Conservation (phyloP, 2,888 invertebrate genomes). For the Galeopsomyia nigrocyanea region DNA sequence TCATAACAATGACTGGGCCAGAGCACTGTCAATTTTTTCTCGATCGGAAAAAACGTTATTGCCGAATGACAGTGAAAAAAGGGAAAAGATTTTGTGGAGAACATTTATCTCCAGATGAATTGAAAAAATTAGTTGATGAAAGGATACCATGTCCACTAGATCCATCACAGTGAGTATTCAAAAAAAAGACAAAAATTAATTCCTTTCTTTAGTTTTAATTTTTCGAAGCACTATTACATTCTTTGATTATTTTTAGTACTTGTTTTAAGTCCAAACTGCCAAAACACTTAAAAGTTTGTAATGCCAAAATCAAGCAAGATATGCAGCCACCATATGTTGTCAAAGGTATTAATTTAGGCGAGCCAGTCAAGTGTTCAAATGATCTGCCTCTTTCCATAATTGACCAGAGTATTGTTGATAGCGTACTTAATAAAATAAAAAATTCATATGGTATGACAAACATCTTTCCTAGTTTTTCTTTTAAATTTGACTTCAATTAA, state of each 20-base stretch:
- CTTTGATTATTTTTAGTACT: constrained; percentile 71
- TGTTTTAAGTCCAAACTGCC: constrained; percentile 77
- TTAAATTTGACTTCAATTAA: constrained; percentile 4
- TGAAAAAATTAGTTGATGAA: constrained; percentile 47
- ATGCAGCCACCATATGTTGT: constrained; percentile 72
- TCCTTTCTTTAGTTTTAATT: constrained; percentile 39
- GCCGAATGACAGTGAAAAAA: constrained; percentile 81
- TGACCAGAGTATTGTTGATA: constrained; percentile 52
- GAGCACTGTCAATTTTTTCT: constrained; percentile 71
- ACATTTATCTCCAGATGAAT: constrained; percentile 61
- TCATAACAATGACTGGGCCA: constrained; percentile 26
- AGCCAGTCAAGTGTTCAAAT: constrained; percentile 48
- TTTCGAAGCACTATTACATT: constrained; percentile 46
- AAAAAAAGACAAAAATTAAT: constrained; percentile 4
- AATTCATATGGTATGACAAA: constrained; percentile 57
- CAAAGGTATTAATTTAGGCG: constrained; percentile 70
- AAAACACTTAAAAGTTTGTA: constrained; percentile 81
- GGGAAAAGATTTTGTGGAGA: constrained; percentile 81
- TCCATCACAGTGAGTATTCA: constrained; percentile 76
- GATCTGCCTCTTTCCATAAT: constrained; percentile 58
- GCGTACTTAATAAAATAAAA: constrained; percentile 60
- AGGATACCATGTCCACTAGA: constrained; percentile 82
- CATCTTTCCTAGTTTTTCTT: constrained; percentile 1
- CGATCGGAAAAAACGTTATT: constrained; percentile 79
- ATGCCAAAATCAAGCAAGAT: constrained; percentile 72